phyloP scores from a whole-genome alignment of 2,113 vertebrate species.

The Mastomys natalensis region DNA sequence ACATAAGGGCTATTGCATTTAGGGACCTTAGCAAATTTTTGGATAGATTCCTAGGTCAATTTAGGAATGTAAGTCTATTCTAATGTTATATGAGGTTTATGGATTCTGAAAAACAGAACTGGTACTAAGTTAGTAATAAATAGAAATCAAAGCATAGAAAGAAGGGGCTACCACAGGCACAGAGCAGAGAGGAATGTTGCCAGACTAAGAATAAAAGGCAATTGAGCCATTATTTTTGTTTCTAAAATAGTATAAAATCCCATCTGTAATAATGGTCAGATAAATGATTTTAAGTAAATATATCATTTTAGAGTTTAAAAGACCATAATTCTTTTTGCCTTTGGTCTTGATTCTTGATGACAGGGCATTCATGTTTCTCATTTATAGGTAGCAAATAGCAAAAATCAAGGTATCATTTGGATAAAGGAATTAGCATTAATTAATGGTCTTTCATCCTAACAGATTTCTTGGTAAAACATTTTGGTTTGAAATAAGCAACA shows the following conservation, averaged over 20 bases:
- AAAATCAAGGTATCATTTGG: neutral
- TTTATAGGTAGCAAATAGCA: neutral
- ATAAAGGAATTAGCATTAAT: neutral
- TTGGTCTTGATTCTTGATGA: neutral
- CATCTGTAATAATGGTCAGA: neutral
- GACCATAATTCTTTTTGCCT: neutral
- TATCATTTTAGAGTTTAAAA: neutral
- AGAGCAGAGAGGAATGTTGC: neutral
- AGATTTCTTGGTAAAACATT: neutral
- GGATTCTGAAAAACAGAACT: neutral
- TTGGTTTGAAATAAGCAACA: conserved; percentile 17
- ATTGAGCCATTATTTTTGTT: neutral
- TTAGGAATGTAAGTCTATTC: conserved; percentile 20
- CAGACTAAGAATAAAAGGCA: neutral
- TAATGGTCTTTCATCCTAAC: neutral
- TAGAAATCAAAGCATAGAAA: neutral
- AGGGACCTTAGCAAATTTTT: neutral
- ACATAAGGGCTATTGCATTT: neutral
- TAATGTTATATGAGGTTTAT: conserved; percentile 12
- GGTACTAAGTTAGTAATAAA: neutral
- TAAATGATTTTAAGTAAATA: neutral
- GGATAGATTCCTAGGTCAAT: neutral
- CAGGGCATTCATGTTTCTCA: neutral
- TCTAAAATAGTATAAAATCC: neutral
- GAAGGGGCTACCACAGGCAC: neutral